Base-by-base conservation (phyloP, 2,797 vertebrate species). In the Enteromius fasciolatus region DNA sequence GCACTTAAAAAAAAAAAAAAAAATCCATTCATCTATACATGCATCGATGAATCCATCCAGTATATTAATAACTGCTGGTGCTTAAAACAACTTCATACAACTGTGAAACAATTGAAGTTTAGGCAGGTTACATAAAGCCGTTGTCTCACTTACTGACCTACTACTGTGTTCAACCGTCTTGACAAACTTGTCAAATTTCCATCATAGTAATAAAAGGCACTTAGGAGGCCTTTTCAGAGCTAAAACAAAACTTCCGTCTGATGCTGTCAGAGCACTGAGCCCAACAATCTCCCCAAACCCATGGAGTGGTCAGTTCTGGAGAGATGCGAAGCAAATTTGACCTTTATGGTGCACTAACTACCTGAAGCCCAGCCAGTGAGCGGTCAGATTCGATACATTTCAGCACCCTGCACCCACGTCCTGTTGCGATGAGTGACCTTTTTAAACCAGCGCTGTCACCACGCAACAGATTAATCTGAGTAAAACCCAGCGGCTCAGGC, bases 391-490 rank as follows among this genome's bases (percentile, higher is more conserved):
- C 89, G 89, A 93, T 94, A 90, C 59, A 59, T 90, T 89, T 94
- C 93, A 93, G 84, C 77, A 84, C 75, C 84, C 90, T 91, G 89
- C 90, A 89, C 87, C 87, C 86, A 39, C 86, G 89, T 91, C 90
- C 89, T 89, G 91, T 94, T 94, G 92, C 93, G 92, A 92, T 85
- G 87, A 89, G 85, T 93, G 94, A 95, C 94, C 94, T 95, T 95
- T 94, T 90, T 92, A 93, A 92, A 93, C 92, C 92, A 92, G 90
- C 91, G 89, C 93, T 94, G 93, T 94, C 94, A 93, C 93, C 91
- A 91, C 81, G 88, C 88, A 91, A 93, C 90, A 90, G 90, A 94
- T 93, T 92, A 94, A 92, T 92, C 90, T 83, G 86, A 86, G 83
- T 89, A 90, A 90, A 90, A 89, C 82, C 82, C 83, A 63, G 68